Conservation (phyloP, 1,140 invertebrate species). For the Oryctes rhinoceros region DNA sequence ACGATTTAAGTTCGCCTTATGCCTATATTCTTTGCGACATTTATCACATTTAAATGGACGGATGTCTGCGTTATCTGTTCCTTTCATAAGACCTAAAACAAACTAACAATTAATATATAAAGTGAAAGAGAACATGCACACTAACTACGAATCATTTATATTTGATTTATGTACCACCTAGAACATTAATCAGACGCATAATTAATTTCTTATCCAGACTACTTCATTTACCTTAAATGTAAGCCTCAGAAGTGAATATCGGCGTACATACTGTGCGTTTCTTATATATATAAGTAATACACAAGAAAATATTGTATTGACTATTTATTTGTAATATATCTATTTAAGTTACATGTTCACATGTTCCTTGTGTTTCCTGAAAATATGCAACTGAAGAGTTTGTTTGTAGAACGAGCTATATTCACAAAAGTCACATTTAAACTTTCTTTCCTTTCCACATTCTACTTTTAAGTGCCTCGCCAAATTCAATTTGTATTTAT, state of each 20-base stretch:
- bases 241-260: no score
- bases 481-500: conserved; percentile 64
- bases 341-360: background rate
- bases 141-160: background rate
- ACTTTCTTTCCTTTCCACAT: conserved; percentile 64
- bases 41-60: conserved; percentile 41
- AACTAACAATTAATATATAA: conserved; percentile 20
- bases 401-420: conserved; percentile 53
- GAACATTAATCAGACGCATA: no score
- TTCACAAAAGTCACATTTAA: conserved; percentile 62
- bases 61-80: background rate
- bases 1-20: conserved; percentile 66
- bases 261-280: no score
- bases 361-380: conserved; percentile 47
- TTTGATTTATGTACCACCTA: no score
- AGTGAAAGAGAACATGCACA: background rate
- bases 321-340: background rate
- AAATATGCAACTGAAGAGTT: conserved; percentile 55
- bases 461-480: conserved; percentile 65
- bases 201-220: no score
- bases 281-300: background rate
- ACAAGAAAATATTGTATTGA: background rate
- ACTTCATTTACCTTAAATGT: no score
- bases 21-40: conserved; percentile 68
- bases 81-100: conserved; percentile 4